Conservation (phyloP, 2,797 vertebrate species). For the Lophotriccus pileatus region DNA sequence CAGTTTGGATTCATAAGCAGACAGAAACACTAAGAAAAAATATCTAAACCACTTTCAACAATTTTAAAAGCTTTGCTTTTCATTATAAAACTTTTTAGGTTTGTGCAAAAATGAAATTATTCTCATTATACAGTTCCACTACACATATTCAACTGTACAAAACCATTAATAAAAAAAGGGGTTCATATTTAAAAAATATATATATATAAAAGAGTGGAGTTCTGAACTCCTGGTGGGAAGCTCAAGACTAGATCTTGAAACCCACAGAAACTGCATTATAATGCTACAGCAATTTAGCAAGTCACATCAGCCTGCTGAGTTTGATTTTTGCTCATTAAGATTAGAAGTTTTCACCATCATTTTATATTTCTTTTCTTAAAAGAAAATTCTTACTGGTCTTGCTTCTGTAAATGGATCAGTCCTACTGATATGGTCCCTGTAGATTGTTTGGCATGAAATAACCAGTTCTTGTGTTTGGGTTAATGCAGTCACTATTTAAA, state of each 20-base stretch:
- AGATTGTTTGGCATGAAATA: background rate
- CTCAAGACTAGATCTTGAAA: background rate
- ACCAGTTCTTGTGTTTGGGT: background rate
- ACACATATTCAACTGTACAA: background rate
- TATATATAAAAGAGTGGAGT: background rate
- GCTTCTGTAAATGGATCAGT: background rate
- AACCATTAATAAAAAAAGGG: background rate
- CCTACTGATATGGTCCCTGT: background rate
- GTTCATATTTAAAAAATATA: background rate
- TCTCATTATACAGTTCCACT: background rate
- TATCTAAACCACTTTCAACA: background rate
- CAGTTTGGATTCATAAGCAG: background rate
- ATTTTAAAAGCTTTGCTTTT: background rate
- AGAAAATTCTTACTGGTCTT: background rate
- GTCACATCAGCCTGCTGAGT: background rate
- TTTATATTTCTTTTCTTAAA: background rate
- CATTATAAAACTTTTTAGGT: background rate
- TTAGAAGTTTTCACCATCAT: background rate
- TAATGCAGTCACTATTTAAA: background rate
- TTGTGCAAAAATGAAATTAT: background rate
- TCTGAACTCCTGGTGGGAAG: background rate
- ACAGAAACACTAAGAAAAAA: background rate
- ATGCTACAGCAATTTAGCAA: background rate
- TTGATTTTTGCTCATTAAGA: background rate
- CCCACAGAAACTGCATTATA: background rate